Percentiles rank a stretch among this genome's conserved stretches.
Conservation (phyloP, 2,113 vertebrate species). For the Oreotrochilus melanogaster region DNA sequence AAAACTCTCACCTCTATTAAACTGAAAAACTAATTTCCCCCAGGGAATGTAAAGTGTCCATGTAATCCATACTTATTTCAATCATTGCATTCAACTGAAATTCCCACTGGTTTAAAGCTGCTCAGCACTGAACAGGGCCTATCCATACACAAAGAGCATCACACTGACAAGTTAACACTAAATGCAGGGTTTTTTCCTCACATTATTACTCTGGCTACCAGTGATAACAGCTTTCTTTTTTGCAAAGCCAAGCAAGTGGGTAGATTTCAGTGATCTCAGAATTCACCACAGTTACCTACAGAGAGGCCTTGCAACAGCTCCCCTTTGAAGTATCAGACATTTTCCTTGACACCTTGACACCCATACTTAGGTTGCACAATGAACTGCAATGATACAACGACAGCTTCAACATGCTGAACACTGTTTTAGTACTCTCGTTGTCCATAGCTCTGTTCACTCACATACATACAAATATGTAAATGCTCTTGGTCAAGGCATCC, state of each 20-base stretch:
- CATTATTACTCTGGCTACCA: constrained; percentile 78
- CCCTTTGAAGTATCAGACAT: constrained; percentile 17
- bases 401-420: background rate
- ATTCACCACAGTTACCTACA: constrained; percentile 65
- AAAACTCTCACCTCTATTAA: background rate
- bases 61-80: background rate
- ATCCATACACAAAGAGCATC: constrained; percentile 76
- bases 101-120: constrained; percentile 68
- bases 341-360: background rate
- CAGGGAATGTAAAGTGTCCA: background rate
- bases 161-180: constrained; percentile 75
- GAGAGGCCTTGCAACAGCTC: background rate
- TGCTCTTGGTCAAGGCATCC: background rate
- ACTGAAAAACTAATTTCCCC: background rate
- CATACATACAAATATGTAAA: background rate
- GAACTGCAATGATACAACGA: background rate
- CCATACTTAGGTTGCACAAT: background rate
- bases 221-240: constrained; percentile 86
- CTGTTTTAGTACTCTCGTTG: background rate
- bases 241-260: constrained; percentile 78
- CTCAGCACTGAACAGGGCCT: constrained; percentile 23
- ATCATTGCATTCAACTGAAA: constrained; percentile 35
- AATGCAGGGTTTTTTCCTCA: constrained; percentile 71
- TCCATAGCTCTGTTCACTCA: background rate
- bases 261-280: constrained; percentile 83